phyloP scores from a whole-genome alignment of 2,888 invertebrate species.

The Apoda limacodes region DNA sequence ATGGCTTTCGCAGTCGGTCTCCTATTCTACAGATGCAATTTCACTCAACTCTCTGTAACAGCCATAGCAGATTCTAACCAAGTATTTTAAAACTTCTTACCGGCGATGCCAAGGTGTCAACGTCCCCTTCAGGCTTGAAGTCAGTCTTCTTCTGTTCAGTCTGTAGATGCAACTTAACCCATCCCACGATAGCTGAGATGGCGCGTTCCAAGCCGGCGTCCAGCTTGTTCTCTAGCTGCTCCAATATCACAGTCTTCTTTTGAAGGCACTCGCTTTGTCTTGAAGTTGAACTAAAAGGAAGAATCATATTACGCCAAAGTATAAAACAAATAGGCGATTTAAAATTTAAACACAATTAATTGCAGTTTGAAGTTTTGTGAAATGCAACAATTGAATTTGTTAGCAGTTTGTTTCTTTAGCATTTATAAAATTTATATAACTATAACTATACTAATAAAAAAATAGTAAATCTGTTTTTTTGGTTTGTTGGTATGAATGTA shows the following conservation, averaged over 20 bases:
- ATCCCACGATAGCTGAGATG: slow-evolving; percentile 88
- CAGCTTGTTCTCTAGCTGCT: slow-evolving; percentile 91
- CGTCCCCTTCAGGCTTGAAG: slow-evolving; percentile 89
- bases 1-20: too few species aligned
- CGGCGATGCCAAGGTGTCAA: slow-evolving; percentile 86
- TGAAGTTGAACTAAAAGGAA: slow-evolving; percentile 78
- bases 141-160: slow-evolving; percentile 96
- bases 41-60: too few species aligned
- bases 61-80: too few species aligned
- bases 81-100: too few species aligned
- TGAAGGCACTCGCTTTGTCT: slow-evolving; percentile 91
- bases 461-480: too few species aligned
- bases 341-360: too few species aligned
- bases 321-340: not conserved
- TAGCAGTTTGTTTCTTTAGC: slow-evolving; percentile 1
- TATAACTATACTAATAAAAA: too few species aligned
- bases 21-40: too few species aligned
- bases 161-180: slow-evolving; percentile 90
- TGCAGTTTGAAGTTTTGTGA: too few species aligned
- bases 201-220: slow-evolving; percentile 90
- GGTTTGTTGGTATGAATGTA: too few species aligned
- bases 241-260: slow-evolving; percentile 86
- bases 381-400: too few species aligned
- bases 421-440: not conserved
- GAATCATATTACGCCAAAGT: slow-evolving; percentile 12